These are phyloP conservation scores for Origma solitaria DNA, from an alignment of 2,113 vertebrate genomes.

Conservation along the genomic window DNA sequence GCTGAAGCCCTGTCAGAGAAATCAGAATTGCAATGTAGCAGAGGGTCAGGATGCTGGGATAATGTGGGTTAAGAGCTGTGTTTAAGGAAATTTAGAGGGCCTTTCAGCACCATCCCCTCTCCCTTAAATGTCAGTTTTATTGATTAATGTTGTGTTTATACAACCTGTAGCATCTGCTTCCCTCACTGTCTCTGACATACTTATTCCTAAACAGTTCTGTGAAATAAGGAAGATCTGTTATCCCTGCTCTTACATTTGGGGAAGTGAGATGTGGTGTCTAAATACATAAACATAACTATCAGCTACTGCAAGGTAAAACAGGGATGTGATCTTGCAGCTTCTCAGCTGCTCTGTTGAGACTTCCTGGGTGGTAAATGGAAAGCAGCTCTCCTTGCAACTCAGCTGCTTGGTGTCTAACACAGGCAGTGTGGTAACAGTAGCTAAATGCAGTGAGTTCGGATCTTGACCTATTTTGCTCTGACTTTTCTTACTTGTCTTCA, in stretches of 20 bases:
- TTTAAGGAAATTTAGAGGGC: neutral
- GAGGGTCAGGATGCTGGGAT: neutral
- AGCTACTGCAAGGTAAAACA: neutral
- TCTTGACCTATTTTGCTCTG: neutral
- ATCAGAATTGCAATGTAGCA: neutral
- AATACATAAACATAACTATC: neutral
- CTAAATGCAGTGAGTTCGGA: neutral
- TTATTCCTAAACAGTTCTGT: neutral
- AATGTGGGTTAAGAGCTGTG: neutral
- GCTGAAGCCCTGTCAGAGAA: neutral
- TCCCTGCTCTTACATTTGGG: neutral
- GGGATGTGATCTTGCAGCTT: neutral
- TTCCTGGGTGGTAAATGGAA: neutral
- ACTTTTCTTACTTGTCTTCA: too few species aligned
- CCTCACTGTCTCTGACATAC: neutral
- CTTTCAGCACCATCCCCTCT: neutral
- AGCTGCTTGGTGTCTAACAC: fast-evolving
- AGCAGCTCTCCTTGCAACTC: neutral
- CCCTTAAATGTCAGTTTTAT: neutral
- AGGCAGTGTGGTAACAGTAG: neutral
- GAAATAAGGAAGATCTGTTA: neutral
- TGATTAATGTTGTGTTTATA: neutral
- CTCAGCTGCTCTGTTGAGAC: neutral
- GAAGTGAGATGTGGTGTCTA: neutral
- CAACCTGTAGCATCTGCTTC: neutral